Evolutionary conservation across 1,140 invertebrate species (phyloP).

Genomic region (Kradibia gibbosae): DNA sequence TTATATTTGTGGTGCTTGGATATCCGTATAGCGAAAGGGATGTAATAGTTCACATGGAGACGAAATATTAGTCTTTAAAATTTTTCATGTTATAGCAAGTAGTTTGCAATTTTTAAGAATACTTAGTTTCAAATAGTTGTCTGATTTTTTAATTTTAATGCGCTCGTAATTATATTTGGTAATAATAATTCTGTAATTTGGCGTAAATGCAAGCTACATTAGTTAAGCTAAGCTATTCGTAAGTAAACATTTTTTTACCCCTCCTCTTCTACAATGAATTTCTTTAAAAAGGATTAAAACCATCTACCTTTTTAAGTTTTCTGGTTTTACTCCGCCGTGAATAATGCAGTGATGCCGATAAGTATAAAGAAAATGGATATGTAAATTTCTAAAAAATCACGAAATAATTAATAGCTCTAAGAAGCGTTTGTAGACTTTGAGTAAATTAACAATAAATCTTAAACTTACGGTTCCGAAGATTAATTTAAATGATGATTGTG

Average conservation of each 20-base stretch:
- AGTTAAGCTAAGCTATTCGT: background rate
- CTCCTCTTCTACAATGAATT: too few species aligned
- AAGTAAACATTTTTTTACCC: background rate
- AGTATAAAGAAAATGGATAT: too few species aligned
- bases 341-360: background rate
- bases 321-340: background rate
- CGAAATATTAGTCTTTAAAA: too few species aligned
- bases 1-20: constrained; percentile 55
- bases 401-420: background rate
- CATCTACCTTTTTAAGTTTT: background rate
- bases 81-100: too few species aligned
- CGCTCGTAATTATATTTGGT: too few species aligned
- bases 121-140: background rate
- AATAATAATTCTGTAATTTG: too few species aligned
- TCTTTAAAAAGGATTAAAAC: constrained; percentile 8
- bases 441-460: background rate
- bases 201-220: too few species aligned
- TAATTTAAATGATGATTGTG: background rate
- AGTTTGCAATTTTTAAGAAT: too few species aligned
- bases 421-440: background rate
- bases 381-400: background rate
- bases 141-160: background rate
- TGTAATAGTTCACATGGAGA: too few species aligned
- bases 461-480: background rate
- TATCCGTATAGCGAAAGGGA: constrained; percentile 9